phyloP scores from a whole-genome alignment of 2,888 invertebrate genomes.

The Parthenolecanium corni region DNA sequence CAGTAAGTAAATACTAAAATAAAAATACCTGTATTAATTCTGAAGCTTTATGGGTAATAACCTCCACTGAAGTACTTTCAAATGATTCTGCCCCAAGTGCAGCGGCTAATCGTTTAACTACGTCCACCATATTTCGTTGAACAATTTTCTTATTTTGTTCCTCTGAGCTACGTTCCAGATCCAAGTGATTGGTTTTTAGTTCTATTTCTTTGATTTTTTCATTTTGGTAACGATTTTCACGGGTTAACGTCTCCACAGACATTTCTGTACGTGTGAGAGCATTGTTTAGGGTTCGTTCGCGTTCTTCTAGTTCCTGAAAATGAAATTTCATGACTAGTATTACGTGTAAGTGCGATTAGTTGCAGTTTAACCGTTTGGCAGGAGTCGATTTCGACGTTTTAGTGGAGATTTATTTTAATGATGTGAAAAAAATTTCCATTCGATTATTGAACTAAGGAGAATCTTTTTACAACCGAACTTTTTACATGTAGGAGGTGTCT shows the following conservation, averaged over 20 bases:
- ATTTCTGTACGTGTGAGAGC: slow-evolving; percentile 54
- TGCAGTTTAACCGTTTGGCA: too few species aligned
- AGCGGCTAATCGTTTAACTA: slow-evolving; percentile 57
- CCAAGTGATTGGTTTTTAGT: slow-evolving; percentile 58
- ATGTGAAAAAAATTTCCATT: too few species aligned
- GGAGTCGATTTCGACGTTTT: neutral
- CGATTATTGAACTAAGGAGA: too few species aligned
- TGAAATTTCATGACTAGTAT: neutral
- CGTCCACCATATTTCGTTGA: slow-evolving; percentile 54
- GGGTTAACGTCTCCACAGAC: slow-evolving; percentile 59
- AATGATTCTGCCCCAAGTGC: slow-evolving; percentile 52
- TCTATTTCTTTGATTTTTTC: slow-evolving; percentile 66
- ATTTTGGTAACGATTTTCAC: slow-evolving; percentile 60
- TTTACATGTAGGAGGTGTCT: too few species aligned
- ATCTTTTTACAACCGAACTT: too few species aligned
- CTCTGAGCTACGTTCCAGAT: slow-evolving; percentile 58
- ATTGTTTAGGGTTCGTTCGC: slow-evolving; percentile 57
- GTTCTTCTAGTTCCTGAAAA: slow-evolving; percentile 57
- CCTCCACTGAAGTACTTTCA: slow-evolving; percentile 45
- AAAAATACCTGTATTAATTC: slow-evolving; percentile 56
- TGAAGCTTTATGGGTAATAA: slow-evolving; percentile 62
- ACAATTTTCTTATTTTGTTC: slow-evolving; percentile 64
- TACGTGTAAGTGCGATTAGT: too few species aligned
- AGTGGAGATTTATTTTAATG: neutral
- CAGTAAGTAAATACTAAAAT: too few species aligned